phyloP scores from a whole-genome alignment of 2,888 invertebrate species.

The Choreutis nemorana region DNA sequence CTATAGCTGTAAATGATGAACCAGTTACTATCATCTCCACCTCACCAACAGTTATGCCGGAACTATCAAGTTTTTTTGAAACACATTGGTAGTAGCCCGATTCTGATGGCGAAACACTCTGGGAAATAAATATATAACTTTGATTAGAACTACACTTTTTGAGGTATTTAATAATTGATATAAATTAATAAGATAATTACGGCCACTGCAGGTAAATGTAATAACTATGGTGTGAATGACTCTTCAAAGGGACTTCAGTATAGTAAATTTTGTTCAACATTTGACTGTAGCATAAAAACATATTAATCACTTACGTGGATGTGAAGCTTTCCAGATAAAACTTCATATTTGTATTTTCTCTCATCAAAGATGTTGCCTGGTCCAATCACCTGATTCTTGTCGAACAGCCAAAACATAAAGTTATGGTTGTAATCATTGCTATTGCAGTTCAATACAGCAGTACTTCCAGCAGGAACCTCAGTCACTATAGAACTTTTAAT shows the following conservation, averaged over 20 bases:
- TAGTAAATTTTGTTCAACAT: neutral
- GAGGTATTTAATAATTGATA: neutral
- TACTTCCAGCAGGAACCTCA: conserved; percentile 67
- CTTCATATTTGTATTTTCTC: conserved; percentile 73
- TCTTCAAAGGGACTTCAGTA: neutral
- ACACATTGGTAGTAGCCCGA: conserved; percentile 72
- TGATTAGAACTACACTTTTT: conserved; percentile 1
- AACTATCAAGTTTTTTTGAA: conserved; percentile 63
- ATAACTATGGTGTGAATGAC: neutral
- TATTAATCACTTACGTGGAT: conserved; percentile 64
- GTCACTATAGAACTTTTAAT: conserved; percentile 35
- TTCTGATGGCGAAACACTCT: conserved; percentile 69
- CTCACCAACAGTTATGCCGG: conserved; percentile 59
- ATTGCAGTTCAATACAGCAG: conserved; percentile 67
- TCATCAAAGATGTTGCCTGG: conserved; percentile 69
- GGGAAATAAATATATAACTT: conserved; percentile 17
- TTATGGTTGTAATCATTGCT: conserved; percentile 72
- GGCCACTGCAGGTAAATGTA: too few species aligned
- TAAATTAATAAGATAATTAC: neutral
- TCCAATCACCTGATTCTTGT: conserved; percentile 65
- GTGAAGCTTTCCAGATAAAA: conserved; percentile 70
- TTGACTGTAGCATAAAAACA: conserved; percentile 1
- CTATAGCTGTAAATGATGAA: conserved; percentile 37
- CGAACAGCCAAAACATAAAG: conserved; percentile 74
- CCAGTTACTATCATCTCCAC: conserved; percentile 69